These are phyloP conservation scores for Polyergus mexicanus DNA, from an alignment of 1,140 invertebrate species.

Conservation along the genomic window DNA sequence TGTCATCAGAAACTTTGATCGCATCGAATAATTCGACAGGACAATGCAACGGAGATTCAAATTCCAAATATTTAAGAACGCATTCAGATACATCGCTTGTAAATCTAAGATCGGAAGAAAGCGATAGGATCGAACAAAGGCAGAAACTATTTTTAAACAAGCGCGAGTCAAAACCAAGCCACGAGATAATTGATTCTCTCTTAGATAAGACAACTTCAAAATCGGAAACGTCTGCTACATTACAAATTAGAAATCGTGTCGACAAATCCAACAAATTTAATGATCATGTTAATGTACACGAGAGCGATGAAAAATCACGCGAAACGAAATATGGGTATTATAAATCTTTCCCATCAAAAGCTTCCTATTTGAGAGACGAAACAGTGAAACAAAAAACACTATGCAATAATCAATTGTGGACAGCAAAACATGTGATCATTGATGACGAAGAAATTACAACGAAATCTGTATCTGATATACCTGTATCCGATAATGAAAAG, in stretches of 20 bases:
- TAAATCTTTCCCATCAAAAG: not conserved
- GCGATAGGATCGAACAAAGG: constrained; percentile 28
- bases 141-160: constrained; percentile 66
- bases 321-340: not conserved
- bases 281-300: not conserved
- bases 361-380: not conserved
- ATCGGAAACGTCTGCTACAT: not conserved
- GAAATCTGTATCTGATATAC: not conserved
- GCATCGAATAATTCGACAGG: not conserved
- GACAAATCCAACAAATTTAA: constrained; percentile 37
- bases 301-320: not conserved
- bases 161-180: constrained; percentile 52
- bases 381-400: not conserved
- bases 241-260: not conserved
- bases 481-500: not conserved
- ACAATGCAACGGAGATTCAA: not conserved
- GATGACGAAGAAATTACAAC: not conserved
- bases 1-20: not conserved
- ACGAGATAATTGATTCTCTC: constrained; percentile 61
- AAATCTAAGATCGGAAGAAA: constrained; percentile 27
- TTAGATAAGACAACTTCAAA: constrained; percentile 29
- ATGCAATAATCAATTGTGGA: not conserved
- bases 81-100: constrained; percentile 14
- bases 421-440: constrained; percentile 21
- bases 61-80: not conserved